Percentiles rank a stretch among this genome's conserved stretches.
Conservation (phyloP, 2,797 vertebrate species). For the Cyprinella venusta region DNA sequence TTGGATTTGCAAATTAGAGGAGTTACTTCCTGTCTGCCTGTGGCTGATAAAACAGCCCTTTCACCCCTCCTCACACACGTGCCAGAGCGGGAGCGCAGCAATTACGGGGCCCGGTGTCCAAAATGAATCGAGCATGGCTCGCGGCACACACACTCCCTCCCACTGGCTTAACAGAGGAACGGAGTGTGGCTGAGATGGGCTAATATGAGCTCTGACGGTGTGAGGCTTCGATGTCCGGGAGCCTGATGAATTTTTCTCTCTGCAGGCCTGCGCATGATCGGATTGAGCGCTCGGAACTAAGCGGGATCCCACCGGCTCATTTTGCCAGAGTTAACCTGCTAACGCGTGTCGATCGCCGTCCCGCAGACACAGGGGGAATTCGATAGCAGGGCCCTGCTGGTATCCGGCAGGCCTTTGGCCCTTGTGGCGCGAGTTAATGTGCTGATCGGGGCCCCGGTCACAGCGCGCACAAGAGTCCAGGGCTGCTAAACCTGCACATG, state of each 20-base stretch:
- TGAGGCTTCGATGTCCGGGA: constrained; percentile 36
- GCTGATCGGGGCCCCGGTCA: constrained; percentile 83
- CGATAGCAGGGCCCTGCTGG: constrained; percentile 83
- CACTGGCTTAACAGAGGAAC: constrained; percentile 36
- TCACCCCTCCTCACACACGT: constrained; percentile 63
- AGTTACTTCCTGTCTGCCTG: constrained; percentile 90
- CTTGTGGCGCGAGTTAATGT: constrained; percentile 82
- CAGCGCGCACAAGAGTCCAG: constrained; percentile 73
- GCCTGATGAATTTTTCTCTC: constrained; percentile 87
- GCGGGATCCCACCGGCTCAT: constrained; percentile 85
- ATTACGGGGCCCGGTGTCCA: constrained; percentile 87
- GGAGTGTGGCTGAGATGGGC: constrained; percentile 42
- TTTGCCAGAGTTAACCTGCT: constrained; percentile 85
- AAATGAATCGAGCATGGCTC: constrained; percentile 89
- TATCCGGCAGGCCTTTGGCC: constrained; percentile 80
- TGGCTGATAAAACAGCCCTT: constrained; percentile 70
- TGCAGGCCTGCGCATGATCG: constrained; percentile 77
- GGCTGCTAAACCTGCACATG: constrained; percentile 81
- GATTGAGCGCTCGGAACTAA: constrained; percentile 81
- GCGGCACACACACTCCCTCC: constrained; percentile 78
- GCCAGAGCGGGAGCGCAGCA: constrained; percentile 86
- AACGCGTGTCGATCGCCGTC: constrained; percentile 85
- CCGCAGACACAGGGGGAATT: constrained; percentile 82
- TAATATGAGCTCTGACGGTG: constrained; percentile 52
- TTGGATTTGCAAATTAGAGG: constrained; percentile 98